phyloP scores from a whole-genome alignment of 2,888 invertebrate genomes.

The Actias luna region DNA sequence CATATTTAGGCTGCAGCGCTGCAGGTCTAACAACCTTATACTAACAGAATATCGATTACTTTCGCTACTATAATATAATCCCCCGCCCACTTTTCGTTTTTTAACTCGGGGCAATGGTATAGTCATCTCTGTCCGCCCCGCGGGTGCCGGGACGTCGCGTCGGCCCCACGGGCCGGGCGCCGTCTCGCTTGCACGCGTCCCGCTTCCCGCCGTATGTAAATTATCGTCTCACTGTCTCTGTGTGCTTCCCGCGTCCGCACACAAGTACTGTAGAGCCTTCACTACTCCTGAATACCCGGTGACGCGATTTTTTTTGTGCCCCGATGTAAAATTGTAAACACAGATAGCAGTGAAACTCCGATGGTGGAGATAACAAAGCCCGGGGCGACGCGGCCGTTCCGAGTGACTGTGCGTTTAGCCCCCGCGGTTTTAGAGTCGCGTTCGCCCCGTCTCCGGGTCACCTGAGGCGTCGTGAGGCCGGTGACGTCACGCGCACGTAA shows the following conservation, averaged over 20 bases:
- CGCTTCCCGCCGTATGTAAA: slow-evolving; percentile 78
- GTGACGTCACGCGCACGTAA: slow-evolving; percentile 78
- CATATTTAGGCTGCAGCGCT: slow-evolving; percentile 77
- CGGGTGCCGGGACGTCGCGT: slow-evolving; percentile 50
- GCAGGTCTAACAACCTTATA: slow-evolving; percentile 78
- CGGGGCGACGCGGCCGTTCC: slow-evolving; percentile 49
- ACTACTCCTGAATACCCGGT: slow-evolving; percentile 1
- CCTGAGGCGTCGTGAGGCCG: slow-evolving; percentile 2
- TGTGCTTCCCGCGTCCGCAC: slow-evolving; percentile 58
- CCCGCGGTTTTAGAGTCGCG: neutral
- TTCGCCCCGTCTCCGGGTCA: neutral
- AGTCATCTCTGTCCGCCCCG: slow-evolving; percentile 70
- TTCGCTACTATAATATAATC: slow-evolving; percentile 83
- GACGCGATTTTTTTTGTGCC: slow-evolving; percentile 15
- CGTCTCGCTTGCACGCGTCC: slow-evolving; percentile 48
- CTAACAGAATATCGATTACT: slow-evolving; percentile 83
- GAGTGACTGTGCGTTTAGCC: neutral
- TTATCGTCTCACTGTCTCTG: slow-evolving; percentile 72
- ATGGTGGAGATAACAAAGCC: slow-evolving; percentile 55
- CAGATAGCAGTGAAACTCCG: slow-evolving; percentile 22
- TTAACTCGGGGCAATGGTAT: slow-evolving; percentile 75
- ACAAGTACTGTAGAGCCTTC: slow-evolving; percentile 38
- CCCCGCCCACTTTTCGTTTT: slow-evolving; percentile 82
- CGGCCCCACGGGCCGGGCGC: slow-evolving; percentile 45
- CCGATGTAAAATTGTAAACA: slow-evolving; percentile 37